A percentile compares a stretch with the other conserved stretches of the same genome.
These are phyloP conservation scores for Acanthiza pusilla DNA, from an alignment of 2,797 vertebrate genomes.

Conservation along the genomic window DNA sequence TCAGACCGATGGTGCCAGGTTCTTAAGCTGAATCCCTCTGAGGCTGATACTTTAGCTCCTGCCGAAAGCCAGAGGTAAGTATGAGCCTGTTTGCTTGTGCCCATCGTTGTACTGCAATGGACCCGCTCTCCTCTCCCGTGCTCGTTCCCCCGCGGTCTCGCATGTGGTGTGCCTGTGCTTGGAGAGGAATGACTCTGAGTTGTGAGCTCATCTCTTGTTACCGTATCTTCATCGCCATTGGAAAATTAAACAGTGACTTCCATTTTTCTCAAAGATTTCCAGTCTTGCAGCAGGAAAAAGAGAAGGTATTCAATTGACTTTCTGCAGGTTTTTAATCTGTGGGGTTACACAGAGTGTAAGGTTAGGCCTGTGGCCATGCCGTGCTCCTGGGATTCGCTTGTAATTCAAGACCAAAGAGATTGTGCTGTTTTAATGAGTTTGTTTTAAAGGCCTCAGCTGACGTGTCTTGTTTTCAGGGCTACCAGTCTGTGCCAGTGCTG, in stretches of 20 bases:
- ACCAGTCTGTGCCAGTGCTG: not conserved
- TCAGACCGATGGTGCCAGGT: not conserved
- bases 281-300: not conserved
- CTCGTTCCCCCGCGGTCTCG: not conserved
- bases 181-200: not conserved
- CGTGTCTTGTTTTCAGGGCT: not conserved
- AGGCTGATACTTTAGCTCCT: slow-evolving; percentile 22
- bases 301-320: not conserved
- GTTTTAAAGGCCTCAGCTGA: not conserved
- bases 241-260: slow-evolving; percentile 29
- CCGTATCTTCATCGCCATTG: accelerated
- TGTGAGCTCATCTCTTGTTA: not conserved
- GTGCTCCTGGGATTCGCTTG: accelerated
- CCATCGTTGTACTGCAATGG: not conserved
- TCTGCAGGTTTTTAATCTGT: not conserved
- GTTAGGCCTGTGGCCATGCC: not conserved
- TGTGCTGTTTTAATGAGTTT: not conserved
- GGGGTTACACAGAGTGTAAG: not conserved
- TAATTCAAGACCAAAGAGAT: not conserved
- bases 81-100: slow-evolving; percentile 49
- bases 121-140: not conserved
- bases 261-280: slow-evolving; percentile 25
- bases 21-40: slow-evolving; percentile 40
- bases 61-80: slow-evolving; percentile 62
- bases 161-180: not conserved